Percentiles rank a stretch among this genome's conserved stretches.
Evolutionary conservation across 2,888 invertebrate species (phyloP).

Genomic region (Cybosia mesomella): DNA sequence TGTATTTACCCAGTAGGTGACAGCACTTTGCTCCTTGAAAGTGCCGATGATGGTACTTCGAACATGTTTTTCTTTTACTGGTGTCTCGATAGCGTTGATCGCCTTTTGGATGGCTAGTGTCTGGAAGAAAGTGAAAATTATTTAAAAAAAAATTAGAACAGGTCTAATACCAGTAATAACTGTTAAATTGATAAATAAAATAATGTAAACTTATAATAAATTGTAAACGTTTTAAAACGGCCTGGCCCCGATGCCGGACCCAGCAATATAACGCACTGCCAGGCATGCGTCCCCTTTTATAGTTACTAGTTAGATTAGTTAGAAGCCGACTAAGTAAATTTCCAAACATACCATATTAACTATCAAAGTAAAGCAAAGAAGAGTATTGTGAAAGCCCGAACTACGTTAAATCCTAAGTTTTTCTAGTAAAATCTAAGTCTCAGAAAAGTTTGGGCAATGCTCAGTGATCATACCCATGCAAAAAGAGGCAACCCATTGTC

Average conservation of each 20-base stretch:
- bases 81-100: conserved; percentile 95
- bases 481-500: background rate
- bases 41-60: conserved; percentile 98
- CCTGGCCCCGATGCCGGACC: background rate
- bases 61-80: conserved; percentile 99
- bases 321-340: background rate
- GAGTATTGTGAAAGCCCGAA: background rate
- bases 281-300: background rate
- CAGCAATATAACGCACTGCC: background rate
- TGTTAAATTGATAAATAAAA: background rate
- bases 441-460: too few species aligned
- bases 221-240: background rate
- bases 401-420: background rate
- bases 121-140: conserved; percentile 81
- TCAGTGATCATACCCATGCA: background rate
- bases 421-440: too few species aligned
- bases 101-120: conserved; percentile 96
- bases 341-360: background rate
- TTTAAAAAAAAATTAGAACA: background rate
- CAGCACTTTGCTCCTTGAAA: conserved; percentile 96
- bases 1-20: conserved; percentile 93
- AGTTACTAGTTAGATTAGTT: background rate
- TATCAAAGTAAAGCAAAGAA: background rate
- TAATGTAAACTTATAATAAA: background rate
- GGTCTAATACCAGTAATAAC: background rate